Conservation (phyloP, 2,113 vertebrate genomes). For the Bostrychus sinensis region DNA sequence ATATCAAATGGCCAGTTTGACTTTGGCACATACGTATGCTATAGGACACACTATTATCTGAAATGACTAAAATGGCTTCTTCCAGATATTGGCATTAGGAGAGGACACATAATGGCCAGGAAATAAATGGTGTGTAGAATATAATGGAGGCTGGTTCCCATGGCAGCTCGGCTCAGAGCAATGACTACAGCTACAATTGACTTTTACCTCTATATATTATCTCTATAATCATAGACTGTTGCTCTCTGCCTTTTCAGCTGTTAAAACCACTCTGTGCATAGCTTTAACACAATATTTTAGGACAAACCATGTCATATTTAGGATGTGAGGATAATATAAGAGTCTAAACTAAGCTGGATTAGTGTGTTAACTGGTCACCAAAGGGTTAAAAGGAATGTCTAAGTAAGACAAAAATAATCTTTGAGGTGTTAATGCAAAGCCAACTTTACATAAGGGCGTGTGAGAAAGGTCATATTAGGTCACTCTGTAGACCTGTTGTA, state of each 20-base stretch:
- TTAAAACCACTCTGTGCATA: neutral
- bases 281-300: neutral
- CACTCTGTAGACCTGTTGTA: too few species aligned
- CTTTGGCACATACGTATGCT: neutral
- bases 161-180: slow-evolving; percentile 42
- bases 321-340: neutral
- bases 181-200: slow-evolving; percentile 16
- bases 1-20: neutral
- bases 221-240: neutral
- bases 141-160: slow-evolving; percentile 40
- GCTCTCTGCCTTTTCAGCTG: neutral
- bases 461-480: neutral
- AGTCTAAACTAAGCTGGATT: neutral
- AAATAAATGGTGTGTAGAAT: slow-evolving; percentile 30
- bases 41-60: neutral
- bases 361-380: neutral
- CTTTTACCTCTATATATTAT: neutral
- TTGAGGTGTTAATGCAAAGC: slow-evolving; percentile 4
- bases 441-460: neutral
- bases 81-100: neutral
- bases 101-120: slow-evolving; percentile 10
- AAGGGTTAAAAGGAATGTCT: neutral
- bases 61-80: neutral
- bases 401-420: neutral
- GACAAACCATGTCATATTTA: neutral